Base-by-base conservation (phyloP, 2,113 vertebrate species). In the Catharus fuscescens region DNA sequence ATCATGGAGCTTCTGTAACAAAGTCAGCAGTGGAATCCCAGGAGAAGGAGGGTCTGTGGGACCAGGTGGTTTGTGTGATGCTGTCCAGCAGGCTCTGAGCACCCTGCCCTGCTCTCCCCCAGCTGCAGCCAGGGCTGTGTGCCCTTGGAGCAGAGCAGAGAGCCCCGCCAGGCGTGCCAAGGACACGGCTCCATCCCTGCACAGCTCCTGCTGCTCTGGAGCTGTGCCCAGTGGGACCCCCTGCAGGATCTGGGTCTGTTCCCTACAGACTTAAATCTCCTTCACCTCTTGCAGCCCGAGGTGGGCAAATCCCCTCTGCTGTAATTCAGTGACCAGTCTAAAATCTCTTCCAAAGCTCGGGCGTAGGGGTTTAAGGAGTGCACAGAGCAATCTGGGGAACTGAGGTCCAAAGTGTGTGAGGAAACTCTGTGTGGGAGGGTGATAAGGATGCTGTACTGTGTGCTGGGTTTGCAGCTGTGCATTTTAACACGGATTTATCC, bases 101-200 rank as follows among this genome's bases (percentile, higher is more conserved):
- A 32, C 23, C 62, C 54, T 15, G 36, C 26, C 0, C 0, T 29
- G 47, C 56, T 47, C 28, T 50, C 9, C 45, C 26, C 26, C 79
- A 71, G 71, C 61, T 32, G 32, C 8, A 8, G 47, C 53, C 8
- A 1, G 26, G n/a, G 67, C 64, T 9, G 1, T 0, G 0, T 1
- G 13, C 32, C n/a, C 79, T 36, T 44, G 77, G 60, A 73, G 26
- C 6, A 5, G 50, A 52, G 50, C 44, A 12, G 20, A 18, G 42
- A 42, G 38, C 29, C 9, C 6, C 1, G 2, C 23, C 31, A 5
- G 40, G 56, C 8, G 4, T 0, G 11, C 29, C 6, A 45, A n/a
- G 11, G 36, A 31, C 31, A 18, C 0, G 0, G 62, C 34, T 67
- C 48, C 74, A 54, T 57, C 66, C 16, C 79, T 31, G 54, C 62